Conservation (phyloP, 1,140 invertebrate species). For the Pseudomyrmex concolor region DNA sequence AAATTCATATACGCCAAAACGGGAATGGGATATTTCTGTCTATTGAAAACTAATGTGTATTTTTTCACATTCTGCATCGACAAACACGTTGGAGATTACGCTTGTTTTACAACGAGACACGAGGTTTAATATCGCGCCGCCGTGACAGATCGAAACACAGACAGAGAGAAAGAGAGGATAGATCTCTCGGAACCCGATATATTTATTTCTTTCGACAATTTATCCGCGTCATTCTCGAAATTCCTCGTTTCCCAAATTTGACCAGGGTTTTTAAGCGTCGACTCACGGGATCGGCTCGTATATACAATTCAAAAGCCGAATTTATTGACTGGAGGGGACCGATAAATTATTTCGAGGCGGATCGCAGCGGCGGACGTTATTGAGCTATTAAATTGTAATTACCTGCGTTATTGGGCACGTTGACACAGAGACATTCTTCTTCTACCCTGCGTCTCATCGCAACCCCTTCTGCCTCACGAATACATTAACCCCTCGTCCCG, state of each 20-base stretch:
- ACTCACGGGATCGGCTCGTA: slow-evolving; percentile 56
- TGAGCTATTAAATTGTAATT: slow-evolving; percentile 84
- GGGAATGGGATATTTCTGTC: neutral
- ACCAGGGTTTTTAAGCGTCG: slow-evolving; percentile 62
- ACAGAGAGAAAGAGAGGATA: neutral
- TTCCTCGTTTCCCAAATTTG: slow-evolving; percentile 59
- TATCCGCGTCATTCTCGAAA: slow-evolving; percentile 64
- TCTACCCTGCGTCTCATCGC: neutral
- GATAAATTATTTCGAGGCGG: slow-evolving; percentile 80
- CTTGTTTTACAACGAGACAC: neutral
- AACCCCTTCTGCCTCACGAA: neutral
- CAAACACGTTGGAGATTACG: neutral
- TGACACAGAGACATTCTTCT: slow-evolving; percentile 77
- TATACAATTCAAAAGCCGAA: slow-evolving; percentile 79
- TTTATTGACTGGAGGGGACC: slow-evolving; percentile 80
- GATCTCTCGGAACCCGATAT: neutral
- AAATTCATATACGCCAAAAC: neutral
- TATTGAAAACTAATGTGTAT: neutral
- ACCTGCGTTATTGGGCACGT: slow-evolving; percentile 79
- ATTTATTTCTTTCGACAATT: slow-evolving; percentile 64
- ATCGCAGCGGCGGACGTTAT: slow-evolving; percentile 79
- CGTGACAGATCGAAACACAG: neutral
- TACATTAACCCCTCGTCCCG: slow-evolving; percentile 25
- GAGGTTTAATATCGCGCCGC: neutral
- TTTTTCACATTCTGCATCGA: neutral